These are phyloP conservation scores for Chaetodon auriga DNA, from an alignment of 2,113 vertebrate genomes.

Conservation along the genomic window DNA sequence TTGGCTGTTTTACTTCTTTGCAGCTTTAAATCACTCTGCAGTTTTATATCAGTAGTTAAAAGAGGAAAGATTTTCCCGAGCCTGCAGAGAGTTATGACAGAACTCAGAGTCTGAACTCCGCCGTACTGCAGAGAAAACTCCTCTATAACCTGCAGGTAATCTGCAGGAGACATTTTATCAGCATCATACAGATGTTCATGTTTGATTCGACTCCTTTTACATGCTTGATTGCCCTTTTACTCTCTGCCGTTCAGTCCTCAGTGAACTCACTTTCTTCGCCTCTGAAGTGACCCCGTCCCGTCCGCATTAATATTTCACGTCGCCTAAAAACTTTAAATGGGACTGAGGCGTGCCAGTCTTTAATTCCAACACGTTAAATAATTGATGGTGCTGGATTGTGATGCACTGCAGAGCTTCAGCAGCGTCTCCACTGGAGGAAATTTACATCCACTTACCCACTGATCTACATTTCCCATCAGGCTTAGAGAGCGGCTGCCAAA, in stretches of 20 bases:
- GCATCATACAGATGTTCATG: slow-evolving; percentile 8
- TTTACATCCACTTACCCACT: slow-evolving; percentile 59
- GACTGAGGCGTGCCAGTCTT: slow-evolving; percentile 46
- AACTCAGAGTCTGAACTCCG: neutral
- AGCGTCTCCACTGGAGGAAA: slow-evolving; percentile 27
- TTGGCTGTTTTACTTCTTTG: neutral
- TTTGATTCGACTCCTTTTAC: slow-evolving; percentile 6
- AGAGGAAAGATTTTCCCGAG: neutral
- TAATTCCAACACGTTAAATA: slow-evolving; percentile 59
- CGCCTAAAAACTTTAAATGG: slow-evolving; percentile 66
- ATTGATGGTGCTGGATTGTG: slow-evolving; percentile 60
- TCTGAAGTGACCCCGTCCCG: slow-evolving; percentile 18
- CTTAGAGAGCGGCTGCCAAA: slow-evolving; percentile 20
- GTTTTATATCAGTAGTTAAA: slow-evolving; percentile 15
- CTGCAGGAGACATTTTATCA: slow-evolving; percentile 17
- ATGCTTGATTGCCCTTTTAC: neutral
- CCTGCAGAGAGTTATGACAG: neutral
- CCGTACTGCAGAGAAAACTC: neutral
- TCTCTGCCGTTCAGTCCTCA: slow-evolving; percentile 1
- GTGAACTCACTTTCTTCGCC: slow-evolving; percentile 23
- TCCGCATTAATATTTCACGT: slow-evolving; percentile 61
- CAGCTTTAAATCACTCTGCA: slow-evolving; percentile 1
- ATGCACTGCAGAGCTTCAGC: slow-evolving; percentile 46
- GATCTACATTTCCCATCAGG: slow-evolving; percentile 66
- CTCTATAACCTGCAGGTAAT: slow-evolving; percentile 9